A percentile compares a stretch with the other conserved stretches of the same genome.
These are phyloP conservation scores for Oscheius sp. DNA, from an alignment of 2,888 invertebrate genomes.

Conservation along the genomic window DNA sequence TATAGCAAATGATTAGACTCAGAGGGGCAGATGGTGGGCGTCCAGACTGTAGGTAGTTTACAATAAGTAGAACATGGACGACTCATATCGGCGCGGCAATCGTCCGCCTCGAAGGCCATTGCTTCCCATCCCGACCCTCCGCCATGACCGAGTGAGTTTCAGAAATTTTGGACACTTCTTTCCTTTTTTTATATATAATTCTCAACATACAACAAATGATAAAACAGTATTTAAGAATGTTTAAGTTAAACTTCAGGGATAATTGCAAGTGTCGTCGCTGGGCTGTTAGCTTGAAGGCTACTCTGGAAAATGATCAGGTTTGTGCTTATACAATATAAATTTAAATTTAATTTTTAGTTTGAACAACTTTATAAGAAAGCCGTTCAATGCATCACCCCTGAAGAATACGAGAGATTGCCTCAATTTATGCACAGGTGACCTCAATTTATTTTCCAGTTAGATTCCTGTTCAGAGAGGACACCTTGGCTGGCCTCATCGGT, in stretches of 20 bases:
- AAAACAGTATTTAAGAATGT: background rate
- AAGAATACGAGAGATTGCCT: conserved; percentile 63
- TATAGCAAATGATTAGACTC: background rate
- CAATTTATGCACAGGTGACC: conserved; percentile 56
- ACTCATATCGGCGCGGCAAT: conserved; percentile 27
- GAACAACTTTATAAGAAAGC: conserved; percentile 62
- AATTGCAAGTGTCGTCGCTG: conserved; percentile 61
- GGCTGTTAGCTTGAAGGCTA: conserved; percentile 63
- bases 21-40: background rate
- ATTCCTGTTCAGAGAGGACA: conserved; percentile 55
- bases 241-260: conserved; percentile 14
- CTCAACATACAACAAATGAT: background rate
- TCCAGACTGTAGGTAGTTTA: conserved; percentile 3
- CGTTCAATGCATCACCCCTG: conserved; percentile 66
- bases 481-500: conserved; percentile 64
- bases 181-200: background rate
- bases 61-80: conserved; percentile 20
- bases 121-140: conserved; percentile 12
- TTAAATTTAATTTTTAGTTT: conserved; percentile 32
- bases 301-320: conserved; percentile 63
- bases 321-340: background rate
- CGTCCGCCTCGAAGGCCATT: conserved; percentile 23
- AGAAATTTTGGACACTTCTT: no score
- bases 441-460: background rate
- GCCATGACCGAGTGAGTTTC: conserved; percentile 26